phyloP scores from a whole-genome alignment of 2,797 vertebrate genomes.

The Lagodon rhomboides region DNA sequence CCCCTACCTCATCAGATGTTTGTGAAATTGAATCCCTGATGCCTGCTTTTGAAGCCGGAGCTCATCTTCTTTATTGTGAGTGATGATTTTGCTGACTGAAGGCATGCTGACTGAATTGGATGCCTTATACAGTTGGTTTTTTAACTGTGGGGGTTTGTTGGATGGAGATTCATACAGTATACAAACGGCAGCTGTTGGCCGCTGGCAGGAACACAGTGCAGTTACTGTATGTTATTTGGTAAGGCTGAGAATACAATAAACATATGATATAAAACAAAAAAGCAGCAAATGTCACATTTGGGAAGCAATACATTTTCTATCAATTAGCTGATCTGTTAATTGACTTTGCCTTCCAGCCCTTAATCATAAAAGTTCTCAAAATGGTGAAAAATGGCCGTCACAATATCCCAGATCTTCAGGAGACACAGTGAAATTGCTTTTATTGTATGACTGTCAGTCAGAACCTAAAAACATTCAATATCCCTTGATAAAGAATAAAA shows the following conservation, averaged over 20 bases:
- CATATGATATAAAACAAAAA: not conserved
- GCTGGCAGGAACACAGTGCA: not conserved
- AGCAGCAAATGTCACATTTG: not conserved
- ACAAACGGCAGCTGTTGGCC: constrained; percentile 3
- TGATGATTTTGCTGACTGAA: constrained; percentile 74
- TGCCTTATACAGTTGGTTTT: constrained; percentile 29
- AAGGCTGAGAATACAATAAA: not conserved
- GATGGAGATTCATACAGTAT: constrained; percentile 26
- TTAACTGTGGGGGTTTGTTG: constrained; percentile 22
- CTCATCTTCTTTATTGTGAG: constrained; percentile 64
- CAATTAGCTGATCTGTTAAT: not conserved
- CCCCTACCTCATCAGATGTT: constrained; percentile 60
- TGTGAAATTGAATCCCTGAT: constrained; percentile 66
- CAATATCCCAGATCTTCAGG: not conserved
- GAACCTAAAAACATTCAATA: not conserved
- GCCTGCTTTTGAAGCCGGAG: constrained; percentile 45
- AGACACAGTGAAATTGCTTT: not conserved
- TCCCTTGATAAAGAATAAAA: not conserved
- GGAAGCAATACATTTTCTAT: not conserved
- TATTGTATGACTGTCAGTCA: not conserved
- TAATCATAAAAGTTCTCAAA: not conserved
- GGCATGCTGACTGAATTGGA: constrained; percentile 53
- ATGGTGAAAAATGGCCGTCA: not conserved
- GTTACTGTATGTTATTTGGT: constrained; percentile 5
- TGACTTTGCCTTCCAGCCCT: not conserved